Conservation (phyloP, 1,140 invertebrate genomes). For the Armadillidium nasatum region DNA sequence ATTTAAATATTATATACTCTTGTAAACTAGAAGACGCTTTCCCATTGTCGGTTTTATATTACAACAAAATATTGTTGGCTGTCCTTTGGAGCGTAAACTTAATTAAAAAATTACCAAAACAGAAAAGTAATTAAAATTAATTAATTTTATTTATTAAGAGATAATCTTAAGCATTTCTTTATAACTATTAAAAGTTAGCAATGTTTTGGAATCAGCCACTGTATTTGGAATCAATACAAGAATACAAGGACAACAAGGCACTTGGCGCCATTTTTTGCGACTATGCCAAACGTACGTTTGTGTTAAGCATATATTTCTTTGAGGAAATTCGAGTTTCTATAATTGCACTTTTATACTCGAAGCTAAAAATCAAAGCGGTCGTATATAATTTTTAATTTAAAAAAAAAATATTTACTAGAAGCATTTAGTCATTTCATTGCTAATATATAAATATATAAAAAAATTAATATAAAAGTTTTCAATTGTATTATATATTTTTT, state of each 20-base stretch:
- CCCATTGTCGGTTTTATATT: not conserved
- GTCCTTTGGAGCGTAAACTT: not conserved
- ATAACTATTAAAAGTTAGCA: no score
- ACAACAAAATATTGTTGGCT: not conserved
- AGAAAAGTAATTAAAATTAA: not conserved
- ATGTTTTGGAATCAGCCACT: not conserved
- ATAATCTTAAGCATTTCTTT: no score
- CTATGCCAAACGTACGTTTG: constrained; percentile 3
- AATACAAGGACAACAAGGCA: constrained; percentile 5
- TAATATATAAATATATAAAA: no score
- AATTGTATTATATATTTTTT: no score
- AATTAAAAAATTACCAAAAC: not conserved
- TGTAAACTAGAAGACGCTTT: not conserved
- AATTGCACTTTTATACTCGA: no score
- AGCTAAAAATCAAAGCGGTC: no score
- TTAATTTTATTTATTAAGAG: not conserved
- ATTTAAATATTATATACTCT: not conserved
- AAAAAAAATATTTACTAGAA: no score
- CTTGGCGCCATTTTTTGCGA: constrained; percentile 6
- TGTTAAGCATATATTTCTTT: not conserved
- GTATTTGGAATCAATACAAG: constrained; percentile 10
- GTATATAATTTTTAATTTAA: no score
- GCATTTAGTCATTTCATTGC: no score
- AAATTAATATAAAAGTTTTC: no score
- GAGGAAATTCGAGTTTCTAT: not conserved